Evolutionary conservation across 2,113 vertebrate genomes (phyloP), one percentile per base, ranked within the genome.

Genomic region (Amazona guildingii): DNA sequence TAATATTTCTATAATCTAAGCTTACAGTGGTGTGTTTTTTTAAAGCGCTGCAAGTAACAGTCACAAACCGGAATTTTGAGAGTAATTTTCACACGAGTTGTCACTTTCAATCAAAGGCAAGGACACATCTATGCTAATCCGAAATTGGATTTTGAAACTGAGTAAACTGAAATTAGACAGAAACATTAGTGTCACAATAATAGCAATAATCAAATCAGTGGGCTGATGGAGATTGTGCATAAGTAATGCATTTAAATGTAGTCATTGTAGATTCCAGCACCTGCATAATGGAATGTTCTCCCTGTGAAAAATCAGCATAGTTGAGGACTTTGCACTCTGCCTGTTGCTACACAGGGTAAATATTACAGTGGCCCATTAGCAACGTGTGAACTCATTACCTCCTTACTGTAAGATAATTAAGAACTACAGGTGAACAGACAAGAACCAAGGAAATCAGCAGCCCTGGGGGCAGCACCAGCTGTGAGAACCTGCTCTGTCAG

Each of bases 291-390:
- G 18, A 73, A 95, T 57, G 48, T 70, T 88, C 55, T 90, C 49
- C 87, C 48, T 31, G 41, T 88, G 57, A 94, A 96, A 96, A 97
- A 90, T 61, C 81, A 96, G 96, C 93, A 83, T 57, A 27, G 44
- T 31, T 84, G 48, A 94, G 90, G 70, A 80, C 77, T 89, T 59
- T 74, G 92, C 79, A 95, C 78, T 73, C 10, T 43, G 73, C 85
- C 92, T 97, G 62, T 74, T 77, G 80, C 80, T 80, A 57, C 81
- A 88, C 92, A 94, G 61, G 67, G 83, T 92, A 97, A 97, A 96
- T 88, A 92, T 78, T 64, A 46, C 33, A 55, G 59, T 77, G 55
- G 44, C 75, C 72, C 69, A 82, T 91, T 80, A 95, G 93, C 49
- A 91, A 84, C 7, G 28, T 64, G 21, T 67, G n/a, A 90, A 62